Conservation (phyloP, 2,888 invertebrate species). For the Acanthacorydalis orientalis region DNA sequence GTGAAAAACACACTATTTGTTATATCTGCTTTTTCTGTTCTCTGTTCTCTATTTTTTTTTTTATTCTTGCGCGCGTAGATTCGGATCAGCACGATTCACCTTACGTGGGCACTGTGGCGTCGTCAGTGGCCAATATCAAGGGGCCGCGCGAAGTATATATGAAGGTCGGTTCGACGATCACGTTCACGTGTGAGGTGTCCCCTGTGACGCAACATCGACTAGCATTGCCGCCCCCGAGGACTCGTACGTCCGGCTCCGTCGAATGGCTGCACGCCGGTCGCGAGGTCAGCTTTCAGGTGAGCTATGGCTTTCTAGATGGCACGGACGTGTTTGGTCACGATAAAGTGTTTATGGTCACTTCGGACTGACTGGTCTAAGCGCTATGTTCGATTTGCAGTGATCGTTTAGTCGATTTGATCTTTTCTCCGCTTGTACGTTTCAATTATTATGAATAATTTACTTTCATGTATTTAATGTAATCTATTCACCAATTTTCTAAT, state of each 20-base stretch:
- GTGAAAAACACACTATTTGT: background rate
- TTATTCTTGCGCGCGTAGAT: constrained; percentile 5
- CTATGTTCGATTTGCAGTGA: too few relatives aligned
- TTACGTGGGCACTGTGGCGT: background rate
- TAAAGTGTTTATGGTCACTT: too few relatives aligned
- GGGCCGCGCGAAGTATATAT: constrained; percentile 36
- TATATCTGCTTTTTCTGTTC: background rate
- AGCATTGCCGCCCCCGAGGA: constrained; percentile 6
- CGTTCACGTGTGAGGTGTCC: constrained; percentile 36
- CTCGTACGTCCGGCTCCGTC: constrained; percentile 17
- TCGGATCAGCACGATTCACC: constrained; percentile 10
- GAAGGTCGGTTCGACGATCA: constrained; percentile 33
- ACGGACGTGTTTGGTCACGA: too few relatives aligned
- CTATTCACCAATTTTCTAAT: too few relatives aligned
- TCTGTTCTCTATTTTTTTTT: constrained; percentile 3
- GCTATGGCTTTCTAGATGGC: too few relatives aligned
- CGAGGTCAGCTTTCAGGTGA: constrained; percentile 36
- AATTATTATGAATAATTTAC: too few relatives aligned
- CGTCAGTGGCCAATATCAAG: constrained; percentile 28
- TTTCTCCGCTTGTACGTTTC: too few relatives aligned
- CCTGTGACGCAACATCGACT: constrained; percentile 13
- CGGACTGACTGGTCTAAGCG: too few relatives aligned
- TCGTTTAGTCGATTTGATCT: too few relatives aligned
- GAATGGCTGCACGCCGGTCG: constrained; percentile 38
- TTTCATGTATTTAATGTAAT: too few relatives aligned